Evolutionary conservation across 2,797 vertebrate genomes (phyloP).

Genomic region (Leucoraja ocellata): DNA sequence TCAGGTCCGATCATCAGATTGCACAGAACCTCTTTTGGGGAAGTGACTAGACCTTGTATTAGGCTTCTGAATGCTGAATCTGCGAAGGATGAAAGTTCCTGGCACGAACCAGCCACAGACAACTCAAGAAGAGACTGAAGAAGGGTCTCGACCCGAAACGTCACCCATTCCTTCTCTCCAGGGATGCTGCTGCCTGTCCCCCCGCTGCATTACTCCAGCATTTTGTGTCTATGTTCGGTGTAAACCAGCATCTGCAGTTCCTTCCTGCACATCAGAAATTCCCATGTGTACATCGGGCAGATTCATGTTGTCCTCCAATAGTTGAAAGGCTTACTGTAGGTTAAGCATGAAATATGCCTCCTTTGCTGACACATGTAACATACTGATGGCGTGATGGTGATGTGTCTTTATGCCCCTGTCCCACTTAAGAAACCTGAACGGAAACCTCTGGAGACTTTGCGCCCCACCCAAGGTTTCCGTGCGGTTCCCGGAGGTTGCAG

Average conservation of each 20-base stretch:
- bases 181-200: too few relatives aligned
- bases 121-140: not conserved
- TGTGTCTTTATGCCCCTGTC: not conserved
- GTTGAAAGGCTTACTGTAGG: not conserved
- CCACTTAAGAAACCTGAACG: too few relatives aligned
- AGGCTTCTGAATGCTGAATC: not conserved
- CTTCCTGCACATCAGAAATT: too few relatives aligned
- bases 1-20: not conserved
- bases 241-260: too few relatives aligned
- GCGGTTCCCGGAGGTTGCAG: too few relatives aligned
- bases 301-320: not conserved
- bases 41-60: not conserved
- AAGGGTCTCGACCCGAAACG: too few relatives aligned
- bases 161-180: too few relatives aligned
- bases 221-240: too few relatives aligned
- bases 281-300: not conserved
- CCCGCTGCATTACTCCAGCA: too few relatives aligned
- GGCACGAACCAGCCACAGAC: not conserved
- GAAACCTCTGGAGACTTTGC: too few relatives aligned
- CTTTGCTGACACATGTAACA: not conserved
- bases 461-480: too few relatives aligned
- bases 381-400: not conserved
- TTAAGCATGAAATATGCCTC: not conserved
- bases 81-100: not conserved
- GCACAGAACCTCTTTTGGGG: not conserved